phyloP scores from a whole-genome alignment of 2,888 invertebrate genomes.

The Andrena bucephala region DNA sequence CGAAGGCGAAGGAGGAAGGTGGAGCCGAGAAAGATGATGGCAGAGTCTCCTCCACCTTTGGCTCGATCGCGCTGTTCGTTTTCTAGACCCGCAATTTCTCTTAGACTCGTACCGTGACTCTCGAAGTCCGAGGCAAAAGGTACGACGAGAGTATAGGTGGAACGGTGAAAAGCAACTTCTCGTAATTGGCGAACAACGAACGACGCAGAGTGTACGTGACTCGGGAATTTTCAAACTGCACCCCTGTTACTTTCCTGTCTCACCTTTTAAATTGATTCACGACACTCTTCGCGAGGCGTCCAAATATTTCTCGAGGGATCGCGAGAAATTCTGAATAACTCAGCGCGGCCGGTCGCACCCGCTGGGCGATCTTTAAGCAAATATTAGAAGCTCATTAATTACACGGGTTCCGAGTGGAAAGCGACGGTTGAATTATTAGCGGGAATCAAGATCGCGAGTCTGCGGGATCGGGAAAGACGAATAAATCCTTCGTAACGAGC shows the following conservation, averaged over 20 bases:
- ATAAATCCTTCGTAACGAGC: conserved; percentile 65
- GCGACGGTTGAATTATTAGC: conserved; percentile 44
- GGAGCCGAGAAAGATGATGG: conserved; percentile 17
- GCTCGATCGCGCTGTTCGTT: conserved; percentile 18
- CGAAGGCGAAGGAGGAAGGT: conserved; percentile 27
- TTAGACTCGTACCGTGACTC: conserved; percentile 39
- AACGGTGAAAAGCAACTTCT: conserved; percentile 57
- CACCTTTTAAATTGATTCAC: not conserved
- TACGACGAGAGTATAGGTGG: conserved; percentile 38
- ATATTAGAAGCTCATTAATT: conserved; percentile 39
- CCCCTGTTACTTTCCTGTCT: conserved; percentile 4
- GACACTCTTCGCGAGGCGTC: not conserved
- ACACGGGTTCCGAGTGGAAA: conserved; percentile 14
- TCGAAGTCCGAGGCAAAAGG: conserved; percentile 27
- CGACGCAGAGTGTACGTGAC: conserved; percentile 45
- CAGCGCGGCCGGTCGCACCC: not conserved
- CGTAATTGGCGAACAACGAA: conserved; percentile 53
- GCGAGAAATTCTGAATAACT: not conserved
- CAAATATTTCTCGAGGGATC: not conserved
- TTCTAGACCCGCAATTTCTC: conserved; percentile 30
- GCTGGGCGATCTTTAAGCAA: conserved; percentile 4
- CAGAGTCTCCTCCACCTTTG: conserved; percentile 32
- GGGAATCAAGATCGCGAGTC: conserved; percentile 48
- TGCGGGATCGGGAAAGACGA: conserved; percentile 40
- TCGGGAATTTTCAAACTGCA: conserved; percentile 52